phyloP scores from a whole-genome alignment of 1,140 invertebrate species.

The Pseudomyrmex sp. region DNA sequence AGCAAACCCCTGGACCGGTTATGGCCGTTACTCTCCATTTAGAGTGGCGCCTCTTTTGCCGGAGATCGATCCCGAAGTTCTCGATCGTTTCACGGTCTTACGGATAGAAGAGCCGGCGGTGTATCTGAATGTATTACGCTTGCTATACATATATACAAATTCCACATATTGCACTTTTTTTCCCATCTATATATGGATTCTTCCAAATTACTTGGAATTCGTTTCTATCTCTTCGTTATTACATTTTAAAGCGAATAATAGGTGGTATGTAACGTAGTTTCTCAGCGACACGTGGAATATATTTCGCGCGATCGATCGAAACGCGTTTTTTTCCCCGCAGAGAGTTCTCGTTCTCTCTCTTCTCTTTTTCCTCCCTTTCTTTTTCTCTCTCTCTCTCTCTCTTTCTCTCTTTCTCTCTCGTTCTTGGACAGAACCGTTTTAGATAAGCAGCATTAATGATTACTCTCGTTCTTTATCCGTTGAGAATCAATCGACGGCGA shows the following conservation, averaged over 20 bases:
- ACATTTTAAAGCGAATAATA: not conserved
- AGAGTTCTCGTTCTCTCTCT: not conserved
- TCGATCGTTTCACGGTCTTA: conserved; percentile 11
- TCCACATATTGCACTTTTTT: not conserved
- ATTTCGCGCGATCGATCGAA: conserved; percentile 1
- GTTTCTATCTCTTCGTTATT: no score
- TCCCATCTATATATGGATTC: not conserved
- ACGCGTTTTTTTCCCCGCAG: not conserved
- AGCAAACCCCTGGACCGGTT: conserved; percentile 39
- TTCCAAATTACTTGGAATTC: not conserved
- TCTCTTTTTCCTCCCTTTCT: not conserved
- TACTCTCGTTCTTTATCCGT: not conserved
- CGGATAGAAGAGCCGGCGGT: not conserved
- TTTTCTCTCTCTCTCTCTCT: no score
- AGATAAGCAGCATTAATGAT: conserved; percentile 42
- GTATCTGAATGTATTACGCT: not conserved
- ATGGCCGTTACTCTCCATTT: conserved; percentile 68
- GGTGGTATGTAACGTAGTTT: not conserved
- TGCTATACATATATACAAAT: not conserved
- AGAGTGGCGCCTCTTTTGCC: conserved; percentile 61
- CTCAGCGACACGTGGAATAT: conserved; percentile 7
- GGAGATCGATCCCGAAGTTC: conserved; percentile 41
- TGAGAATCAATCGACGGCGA: conserved; percentile 13
- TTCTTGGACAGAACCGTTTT: conserved; percentile 14
- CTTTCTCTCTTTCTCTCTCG: not conserved